Percentiles rank a stretch among this genome's conserved stretches.
Evolutionary conservation across 2,113 vertebrate genomes (phyloP).

Genomic region (Hystrix brachyura): DNA sequence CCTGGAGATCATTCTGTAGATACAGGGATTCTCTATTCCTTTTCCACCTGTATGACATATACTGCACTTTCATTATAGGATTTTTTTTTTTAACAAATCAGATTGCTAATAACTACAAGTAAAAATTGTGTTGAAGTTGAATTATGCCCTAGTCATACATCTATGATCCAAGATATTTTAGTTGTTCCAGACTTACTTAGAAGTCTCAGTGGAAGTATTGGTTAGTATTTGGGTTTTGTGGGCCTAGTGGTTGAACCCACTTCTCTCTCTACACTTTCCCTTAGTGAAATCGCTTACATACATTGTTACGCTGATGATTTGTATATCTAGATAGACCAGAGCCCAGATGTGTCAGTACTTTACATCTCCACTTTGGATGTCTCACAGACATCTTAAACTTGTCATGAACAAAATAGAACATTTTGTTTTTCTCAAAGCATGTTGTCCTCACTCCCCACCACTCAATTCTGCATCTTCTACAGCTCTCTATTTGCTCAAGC

Average conservation of each 20-base stretch:
- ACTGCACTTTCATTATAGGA: neutral
- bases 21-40: neutral
- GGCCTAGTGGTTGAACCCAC: neutral
- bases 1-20: neutral
- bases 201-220: neutral
- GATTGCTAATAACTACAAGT: neutral
- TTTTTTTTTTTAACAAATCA: neutral
- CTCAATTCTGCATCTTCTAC: neutral
- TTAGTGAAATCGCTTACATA: neutral
- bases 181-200: slow-evolving; percentile 2
- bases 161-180: neutral
- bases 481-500: neutral
- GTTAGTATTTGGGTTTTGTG: neutral
- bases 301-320: neutral
- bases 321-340: neutral
- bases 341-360: neutral
- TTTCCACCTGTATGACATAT: neutral
- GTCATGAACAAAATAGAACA: neutral
- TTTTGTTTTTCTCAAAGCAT: neutral
- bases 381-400: neutral
- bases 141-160: neutral
- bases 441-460: neutral
- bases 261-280: neutral
- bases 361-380: neutral
- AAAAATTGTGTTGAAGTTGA: slow-evolving; percentile 40